A percentile compares a stretch with the other conserved stretches of the same genome.
Evolutionary conservation across 2,113 vertebrate species (phyloP).

Genomic region (Tauraco erythrolophus): DNA sequence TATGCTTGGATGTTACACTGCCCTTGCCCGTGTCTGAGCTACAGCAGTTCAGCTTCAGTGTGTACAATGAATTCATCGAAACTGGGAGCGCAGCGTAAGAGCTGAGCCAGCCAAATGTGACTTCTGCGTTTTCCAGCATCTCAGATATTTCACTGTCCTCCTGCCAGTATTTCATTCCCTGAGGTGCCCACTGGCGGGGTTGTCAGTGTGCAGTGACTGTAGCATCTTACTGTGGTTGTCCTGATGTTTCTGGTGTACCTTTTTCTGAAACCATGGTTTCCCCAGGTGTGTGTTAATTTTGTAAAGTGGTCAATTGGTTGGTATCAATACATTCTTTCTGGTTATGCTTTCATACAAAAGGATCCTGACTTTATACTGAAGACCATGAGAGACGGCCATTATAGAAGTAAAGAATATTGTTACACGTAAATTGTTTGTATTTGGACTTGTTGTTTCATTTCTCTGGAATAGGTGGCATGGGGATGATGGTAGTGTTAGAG

Average conservation of each 20-base stretch:
- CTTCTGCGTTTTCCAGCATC: neutral
- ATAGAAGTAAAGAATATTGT: neutral
- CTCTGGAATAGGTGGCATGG: neutral
- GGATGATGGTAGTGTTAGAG: neutral
- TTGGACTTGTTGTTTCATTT: neutral
- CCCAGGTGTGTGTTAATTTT: neutral
- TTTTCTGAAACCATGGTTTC: neutral
- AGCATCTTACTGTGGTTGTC: neutral
- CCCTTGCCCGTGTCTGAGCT: rapidly evolving
- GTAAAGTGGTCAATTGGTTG: neutral
- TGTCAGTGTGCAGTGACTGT: too few species aligned
- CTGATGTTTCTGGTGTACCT: neutral
- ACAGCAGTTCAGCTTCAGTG: neutral
- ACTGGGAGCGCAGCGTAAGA: neutral
- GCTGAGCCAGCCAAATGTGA: neutral
- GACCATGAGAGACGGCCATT: neutral
- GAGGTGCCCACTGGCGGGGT: neutral
- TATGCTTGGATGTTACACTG: neutral
- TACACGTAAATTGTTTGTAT: neutral
- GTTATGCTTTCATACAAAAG: neutral
- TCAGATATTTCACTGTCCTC: neutral
- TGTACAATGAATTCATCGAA: neutral
- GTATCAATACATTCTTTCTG: neutral
- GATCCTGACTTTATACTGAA: neutral
- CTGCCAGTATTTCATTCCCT: neutral